Evolutionary conservation across 92 coral and sea anemone genomes (phyloP), one percentile per base, ranked within the genome.

Genomic region (Zoanthus gigantus): DNA sequence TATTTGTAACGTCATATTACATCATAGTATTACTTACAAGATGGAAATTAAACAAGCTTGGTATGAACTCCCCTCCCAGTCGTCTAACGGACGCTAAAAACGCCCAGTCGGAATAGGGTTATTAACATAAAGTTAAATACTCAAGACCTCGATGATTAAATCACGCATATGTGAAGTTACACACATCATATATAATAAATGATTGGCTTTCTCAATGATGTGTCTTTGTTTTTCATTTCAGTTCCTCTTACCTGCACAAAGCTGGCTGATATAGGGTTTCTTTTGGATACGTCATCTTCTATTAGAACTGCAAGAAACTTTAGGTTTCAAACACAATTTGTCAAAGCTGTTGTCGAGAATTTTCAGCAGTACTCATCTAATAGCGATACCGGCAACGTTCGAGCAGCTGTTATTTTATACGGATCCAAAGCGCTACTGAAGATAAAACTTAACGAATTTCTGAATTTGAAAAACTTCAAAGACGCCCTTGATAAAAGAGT

Each of bases 321-420:
- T 45, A 46, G 47, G 85, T 66, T 81, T 15, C 85, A 81, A 81
- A 67, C 76, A 23, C 12, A 46, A 13, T 81, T 81, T 28, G 57
- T 81, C 18, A 65, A 65, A 23, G 85, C 85, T 12, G 85, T 81
- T 63, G 74, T 81, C 17, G 85, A 81, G 52, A 65, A 46, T 16
- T 81, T 81, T 66, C 7, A 46, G 15, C 14, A 3, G 42, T 81
- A 81, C 54, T 71, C 74, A 9, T 28, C 31, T 6, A 66, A 7
- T 7, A 44, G 45, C 61, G 4, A 37, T 37, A 2, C 42, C 42
- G 46, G 28, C 14, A 7, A 46, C 15, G n/a, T 81, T 8, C 85
- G 85, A 8, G 85, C 85, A 2, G 85, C 74, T 66, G 61, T 81
- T 10, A 81, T 81, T 18, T n/a, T 81, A 29, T 81, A 81, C 74